phyloP scores from a whole-genome alignment of 2,113 vertebrate genomes.

The Pongo abelii region DNA sequence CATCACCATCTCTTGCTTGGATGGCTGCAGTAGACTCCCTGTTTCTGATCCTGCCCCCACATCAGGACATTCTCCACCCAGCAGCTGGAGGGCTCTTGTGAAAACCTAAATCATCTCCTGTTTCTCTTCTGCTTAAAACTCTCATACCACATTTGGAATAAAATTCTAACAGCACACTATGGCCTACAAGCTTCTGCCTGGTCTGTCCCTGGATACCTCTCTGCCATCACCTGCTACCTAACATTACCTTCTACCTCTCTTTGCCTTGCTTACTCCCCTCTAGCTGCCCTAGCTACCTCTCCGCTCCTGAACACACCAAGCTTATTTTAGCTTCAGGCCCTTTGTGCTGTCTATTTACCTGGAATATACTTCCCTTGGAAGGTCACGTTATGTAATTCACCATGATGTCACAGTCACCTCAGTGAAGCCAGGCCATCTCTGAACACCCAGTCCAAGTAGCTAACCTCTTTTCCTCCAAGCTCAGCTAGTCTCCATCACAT shows the following conservation, averaged over 20 bases:
- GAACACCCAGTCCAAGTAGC: neutral
- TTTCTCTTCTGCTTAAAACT: neutral
- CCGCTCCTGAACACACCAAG: neutral
- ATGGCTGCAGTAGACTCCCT: fast-evolving
- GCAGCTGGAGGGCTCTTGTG: neutral
- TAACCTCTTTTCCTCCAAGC: neutral
- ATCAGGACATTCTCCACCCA: neutral
- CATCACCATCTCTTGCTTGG: neutral
- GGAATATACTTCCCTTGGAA: neutral
- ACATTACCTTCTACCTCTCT: too few species aligned
- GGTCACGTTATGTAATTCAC: neutral
- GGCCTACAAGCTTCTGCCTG: fast-evolving
- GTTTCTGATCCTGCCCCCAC: neutral
- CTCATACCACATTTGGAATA: neutral
- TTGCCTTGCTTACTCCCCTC: neutral
- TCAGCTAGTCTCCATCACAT: neutral
- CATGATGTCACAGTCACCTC: neutral
- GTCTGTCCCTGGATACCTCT: neutral
- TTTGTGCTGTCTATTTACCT: neutral
- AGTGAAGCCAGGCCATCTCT: neutral
- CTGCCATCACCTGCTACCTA: too few species aligned
- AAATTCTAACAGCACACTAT: neutral
- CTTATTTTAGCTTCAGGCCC: neutral
- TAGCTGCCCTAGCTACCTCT: neutral
- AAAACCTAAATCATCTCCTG: neutral